Base-by-base conservation (phyloP, 2,797 vertebrate species). In the Dermochelys coriacea region DNA sequence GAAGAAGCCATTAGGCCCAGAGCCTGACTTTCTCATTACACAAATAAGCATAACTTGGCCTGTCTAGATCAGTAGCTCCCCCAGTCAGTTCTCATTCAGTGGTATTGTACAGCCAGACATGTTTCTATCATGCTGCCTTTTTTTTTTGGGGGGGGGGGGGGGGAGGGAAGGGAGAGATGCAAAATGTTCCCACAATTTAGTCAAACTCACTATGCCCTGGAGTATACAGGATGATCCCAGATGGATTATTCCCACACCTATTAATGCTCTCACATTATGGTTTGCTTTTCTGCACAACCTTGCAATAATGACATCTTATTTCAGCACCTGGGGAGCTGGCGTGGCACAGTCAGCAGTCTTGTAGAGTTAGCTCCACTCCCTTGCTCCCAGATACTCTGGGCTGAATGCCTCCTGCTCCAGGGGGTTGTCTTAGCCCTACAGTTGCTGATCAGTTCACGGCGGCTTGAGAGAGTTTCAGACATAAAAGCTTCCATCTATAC, bases 311-410 rank as follows among this genome's bases (percentile, higher is more conserved):
- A 45, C 57, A n/a, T 52, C 25, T 74, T 47, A 77, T 34, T 21
- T 27, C 71, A 85, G 54, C 2, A 29, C 0, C 1, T 0, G 12
- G 8, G 50, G 87, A 90, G n/a, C 57, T 50, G 8, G 10, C 27
- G 1, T 29, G 59, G 74, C 6, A 29, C 50, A 85, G 81, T 1
- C 0, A 0, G 41, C 27, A 68, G 41, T 57, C 83, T 87, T 89
- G 52, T 86, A 34, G 87, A 87, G 29, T 9, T 31, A 6, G n/a
- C 80, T 82, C 51, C 79, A 54, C 8, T 6, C 49, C 81, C 51
- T 47, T 49, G 57, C 49, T 90, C 55, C 54, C 78, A 29, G 12
- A 37, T 31, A 71, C 21, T 45, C 41, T 86, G 47, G 54, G 64
- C 68, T 83, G 84, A 82, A 78, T 47, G 50, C 49, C 25, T 23